Conservation (phyloP, 2,888 invertebrate species). For the Leptarthrus brevirostris region DNA sequence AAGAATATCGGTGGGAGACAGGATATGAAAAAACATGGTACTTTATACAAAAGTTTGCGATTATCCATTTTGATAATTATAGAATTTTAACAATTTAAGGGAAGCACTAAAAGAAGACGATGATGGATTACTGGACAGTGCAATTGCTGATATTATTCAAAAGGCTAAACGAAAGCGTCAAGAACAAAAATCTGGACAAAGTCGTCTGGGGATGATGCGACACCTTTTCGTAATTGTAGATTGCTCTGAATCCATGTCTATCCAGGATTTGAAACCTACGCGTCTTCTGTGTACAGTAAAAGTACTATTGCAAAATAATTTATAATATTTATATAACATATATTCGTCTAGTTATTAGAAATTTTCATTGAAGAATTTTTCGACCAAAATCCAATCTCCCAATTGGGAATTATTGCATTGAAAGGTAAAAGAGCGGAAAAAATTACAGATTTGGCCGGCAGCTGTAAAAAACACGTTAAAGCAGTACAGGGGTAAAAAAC, state of each 20-base stretch:
- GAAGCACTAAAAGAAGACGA: slow-evolving; percentile 97
- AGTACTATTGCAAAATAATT: slow-evolving; percentile 67
- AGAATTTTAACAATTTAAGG: slow-evolving; percentile 68
- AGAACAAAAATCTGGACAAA: slow-evolving; percentile 77
- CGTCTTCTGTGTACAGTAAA: slow-evolving; percentile 87
- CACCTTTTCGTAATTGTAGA: slow-evolving; percentile 93
- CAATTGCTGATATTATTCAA: slow-evolving; percentile 91
- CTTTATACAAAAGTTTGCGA: slow-evolving; percentile 56
- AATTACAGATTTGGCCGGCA: slow-evolving; percentile 90
- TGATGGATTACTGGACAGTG: slow-evolving; percentile 89
- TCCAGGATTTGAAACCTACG: slow-evolving; percentile 95
- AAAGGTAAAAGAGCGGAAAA: slow-evolving; percentile 95
- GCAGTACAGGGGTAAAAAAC: slow-evolving; percentile 70
- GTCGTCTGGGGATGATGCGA: slow-evolving; percentile 98
- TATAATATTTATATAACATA: background rate
- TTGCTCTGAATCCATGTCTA: slow-evolving; percentile 93
- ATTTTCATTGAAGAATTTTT: slow-evolving; percentile 96
- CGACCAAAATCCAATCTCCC: slow-evolving; percentile 98
- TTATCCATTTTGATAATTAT: background rate
- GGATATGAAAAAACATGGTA: slow-evolving; percentile 96
- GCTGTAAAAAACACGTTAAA: slow-evolving; percentile 82
- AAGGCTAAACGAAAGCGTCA: slow-evolving; percentile 86
- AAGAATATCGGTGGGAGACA: slow-evolving; percentile 94
- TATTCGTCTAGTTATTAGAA: slow-evolving; percentile 78
- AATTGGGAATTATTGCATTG: slow-evolving; percentile 90